Base-by-base conservation (phyloP, 2,888 invertebrate genomes). In the Pogonocherus hispidulus region DNA sequence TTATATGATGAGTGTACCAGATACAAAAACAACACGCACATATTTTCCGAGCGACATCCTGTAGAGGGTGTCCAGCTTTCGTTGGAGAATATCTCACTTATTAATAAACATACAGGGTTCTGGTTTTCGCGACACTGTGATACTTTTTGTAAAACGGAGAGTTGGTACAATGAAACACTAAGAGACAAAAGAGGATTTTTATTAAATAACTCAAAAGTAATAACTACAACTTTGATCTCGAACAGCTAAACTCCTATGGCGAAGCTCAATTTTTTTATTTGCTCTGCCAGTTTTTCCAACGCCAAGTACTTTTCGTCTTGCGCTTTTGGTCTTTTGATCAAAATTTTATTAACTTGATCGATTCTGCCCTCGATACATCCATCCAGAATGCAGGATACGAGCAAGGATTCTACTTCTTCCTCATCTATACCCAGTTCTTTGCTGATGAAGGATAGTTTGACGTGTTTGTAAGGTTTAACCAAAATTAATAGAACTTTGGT, bases 301-400 rank as follows among this genome's bases (percentile, higher is more conserved):
- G 97, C 97, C 78, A 90, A 89, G 87, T 97, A 98, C 62, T 96
- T 91, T 54, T 93, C 92, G 90, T 79, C 92, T 89, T 80, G 90
- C 88, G 83, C 63, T 22, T 75, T 70, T 4, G 70, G 91, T 75
- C 92, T 90, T 83, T 97, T 88, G 85, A 96, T 94, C 77, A 98
- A 87, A 70, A 97, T 94, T 73, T 95, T 93, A 87, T 96, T 94
- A 72, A 97, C 94, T 87, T 99, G 98, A 88, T 95, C 94, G 80
- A 95, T 94, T 81, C 93, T 91, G 0, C 94, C 94, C 79, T 91
- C 90, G 79, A 95, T 93, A 37, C 92, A 92, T 83, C 92, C 94
- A 87, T 99, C 98, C 79, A 99, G 89, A 84, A 99, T 99, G 85
- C 98, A 98, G 27, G 97, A 97, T 37, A 98, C 97, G 65, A 99